These are phyloP conservation scores for Drosophila elegans DNA, from an alignment of 1,140 invertebrate species.

Conservation along the genomic window DNA sequence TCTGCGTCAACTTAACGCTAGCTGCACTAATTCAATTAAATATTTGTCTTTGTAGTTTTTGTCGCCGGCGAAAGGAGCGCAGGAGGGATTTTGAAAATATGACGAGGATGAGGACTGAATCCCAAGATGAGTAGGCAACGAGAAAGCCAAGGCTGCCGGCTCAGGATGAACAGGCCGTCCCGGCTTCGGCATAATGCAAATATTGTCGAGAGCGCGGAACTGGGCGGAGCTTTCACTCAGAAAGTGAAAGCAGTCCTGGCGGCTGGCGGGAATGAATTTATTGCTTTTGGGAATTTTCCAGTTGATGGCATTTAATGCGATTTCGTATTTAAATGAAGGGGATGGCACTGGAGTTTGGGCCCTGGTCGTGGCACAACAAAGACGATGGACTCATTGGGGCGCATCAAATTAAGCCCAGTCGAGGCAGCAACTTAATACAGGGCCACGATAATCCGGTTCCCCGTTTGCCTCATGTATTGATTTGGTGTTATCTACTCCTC, in stretches of 20 bases:
- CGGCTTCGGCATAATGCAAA: conserved; percentile 66
- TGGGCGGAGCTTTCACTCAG: conserved; percentile 57
- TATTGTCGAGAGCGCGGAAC: conserved; percentile 66
- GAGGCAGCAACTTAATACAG: conserved; percentile 36
- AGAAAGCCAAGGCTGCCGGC: conserved; percentile 46
- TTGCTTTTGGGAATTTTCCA: conserved; percentile 83
- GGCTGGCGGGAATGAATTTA: conserved; percentile 73
- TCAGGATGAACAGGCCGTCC: conserved; percentile 63
- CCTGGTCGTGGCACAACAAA: conserved; percentile 62
- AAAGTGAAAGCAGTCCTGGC: conserved; percentile 53
- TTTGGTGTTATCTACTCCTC: no score
- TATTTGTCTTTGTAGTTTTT: conserved; percentile 83
- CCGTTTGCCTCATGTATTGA: no score
- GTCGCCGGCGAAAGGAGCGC: conserved; percentile 9
- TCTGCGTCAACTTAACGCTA: conserved; percentile 74
- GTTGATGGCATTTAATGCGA: conserved; percentile 83
- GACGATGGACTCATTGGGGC: conserved; percentile 76
- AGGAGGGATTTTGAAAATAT: conserved; percentile 31
- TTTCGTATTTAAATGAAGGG: conserved; percentile 83
- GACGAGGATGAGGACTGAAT: conserved; percentile 14
- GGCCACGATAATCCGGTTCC: conserved; percentile 17
- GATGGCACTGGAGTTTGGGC: conserved; percentile 11
- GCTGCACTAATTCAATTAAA: conserved; percentile 84
- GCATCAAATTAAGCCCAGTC: conserved; percentile 77
- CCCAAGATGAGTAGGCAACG: conserved; percentile 56